Evolutionary conservation across 2,888 invertebrate genomes (phyloP), one percentile per base, ranked within the genome.

Genomic region (Cybosia mesomella): DNA sequence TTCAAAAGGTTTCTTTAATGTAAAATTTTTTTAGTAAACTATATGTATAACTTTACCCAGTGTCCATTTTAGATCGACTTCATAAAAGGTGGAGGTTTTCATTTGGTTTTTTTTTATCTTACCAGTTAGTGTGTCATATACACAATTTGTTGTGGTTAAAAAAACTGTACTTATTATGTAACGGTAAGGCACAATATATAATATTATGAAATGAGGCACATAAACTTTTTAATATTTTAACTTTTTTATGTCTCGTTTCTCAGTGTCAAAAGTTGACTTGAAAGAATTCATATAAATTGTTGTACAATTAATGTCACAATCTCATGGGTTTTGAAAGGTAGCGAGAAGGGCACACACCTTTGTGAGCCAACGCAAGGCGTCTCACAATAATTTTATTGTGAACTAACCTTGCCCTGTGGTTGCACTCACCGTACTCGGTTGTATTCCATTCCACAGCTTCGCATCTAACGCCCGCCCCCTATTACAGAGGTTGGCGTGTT

Each of bases 151-250:
- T n/a, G n/a, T 24, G 18, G 32, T n/a, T 15, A 32, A 34, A 54
- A 36, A 36, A 34, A 15, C 63, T 7, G 34, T 18, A 34, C 34
- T 68, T 43, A 10, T 43, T 67, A 11, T 15, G 32, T 62, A 67
- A 61, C 66, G 66, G 66, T 67, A 39, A 53, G 11, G 24, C n/a
- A 21, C 4, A 53, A 59, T 54, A n/a, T 36, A 28, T 7, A 28
- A 59, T 22, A 55, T 66, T 66, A 60, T 66, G 54, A 59, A 65
- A 59, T 59, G 53, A 11, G 34, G n/a, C 21, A 22, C 53, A 53
- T 59, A 36, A 53, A 21, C 21, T 55, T 55, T 63, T 66, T 59
- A 59, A 66, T 66, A 55, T 55, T 60, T n/a, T n/a, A n/a, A n/a
- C n/a, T n/a, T n/a, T 58, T 58, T 60, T 32, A 58, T 39, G 10